A percentile compares a stretch with the other conserved stretches of the same genome.
Conservation (phyloP, 2,797 vertebrate species). For the Macropodus opercularis region DNA sequence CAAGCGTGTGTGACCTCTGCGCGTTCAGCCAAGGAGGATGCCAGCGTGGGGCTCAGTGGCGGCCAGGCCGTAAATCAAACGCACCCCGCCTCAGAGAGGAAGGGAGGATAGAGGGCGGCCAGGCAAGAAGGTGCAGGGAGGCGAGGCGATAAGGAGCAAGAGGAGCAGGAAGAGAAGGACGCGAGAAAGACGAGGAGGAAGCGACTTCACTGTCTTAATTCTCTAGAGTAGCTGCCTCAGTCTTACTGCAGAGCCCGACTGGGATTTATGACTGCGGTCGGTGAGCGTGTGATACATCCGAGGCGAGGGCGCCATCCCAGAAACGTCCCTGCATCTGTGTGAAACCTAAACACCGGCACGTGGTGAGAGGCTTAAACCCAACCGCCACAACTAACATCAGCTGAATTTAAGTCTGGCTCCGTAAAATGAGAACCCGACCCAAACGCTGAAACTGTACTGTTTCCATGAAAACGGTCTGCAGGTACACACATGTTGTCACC, state of each 20-base stretch:
- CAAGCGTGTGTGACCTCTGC: constrained; percentile 31
- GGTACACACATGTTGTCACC: neutral
- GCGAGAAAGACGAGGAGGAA: neutral
- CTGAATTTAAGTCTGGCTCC: too few relatives aligned
- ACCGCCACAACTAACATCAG: too few relatives aligned
- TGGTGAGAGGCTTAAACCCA: too few relatives aligned
- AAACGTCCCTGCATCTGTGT: constrained; percentile 7
- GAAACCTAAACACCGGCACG: too few relatives aligned
- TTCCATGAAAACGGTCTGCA: too few relatives aligned
- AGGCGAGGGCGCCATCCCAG: constrained; percentile 22
- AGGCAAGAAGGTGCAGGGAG: neutral
- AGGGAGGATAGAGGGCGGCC: neutral
- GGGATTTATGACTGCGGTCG: constrained; percentile 32
- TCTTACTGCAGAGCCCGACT: constrained; percentile 27
- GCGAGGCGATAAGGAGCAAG: neutral
- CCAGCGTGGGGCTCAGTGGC: neutral
- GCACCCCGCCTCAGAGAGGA: constrained; percentile 21
- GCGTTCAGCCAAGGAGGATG: constrained; percentile 11
- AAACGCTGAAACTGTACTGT: too few relatives aligned
- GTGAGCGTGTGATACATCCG: constrained; percentile 11
- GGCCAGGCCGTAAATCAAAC: constrained; percentile 39
- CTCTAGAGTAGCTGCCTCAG: constrained; percentile 30
- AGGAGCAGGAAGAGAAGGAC: neutral
- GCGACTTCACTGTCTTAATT: constrained; percentile 20
- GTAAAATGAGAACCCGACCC: too few relatives aligned